Percentiles rank a stretch among this genome's conserved stretches.
phyloP scores from a whole-genome alignment of 1,140 invertebrate species.

The Leguminivora glycinivorella region DNA sequence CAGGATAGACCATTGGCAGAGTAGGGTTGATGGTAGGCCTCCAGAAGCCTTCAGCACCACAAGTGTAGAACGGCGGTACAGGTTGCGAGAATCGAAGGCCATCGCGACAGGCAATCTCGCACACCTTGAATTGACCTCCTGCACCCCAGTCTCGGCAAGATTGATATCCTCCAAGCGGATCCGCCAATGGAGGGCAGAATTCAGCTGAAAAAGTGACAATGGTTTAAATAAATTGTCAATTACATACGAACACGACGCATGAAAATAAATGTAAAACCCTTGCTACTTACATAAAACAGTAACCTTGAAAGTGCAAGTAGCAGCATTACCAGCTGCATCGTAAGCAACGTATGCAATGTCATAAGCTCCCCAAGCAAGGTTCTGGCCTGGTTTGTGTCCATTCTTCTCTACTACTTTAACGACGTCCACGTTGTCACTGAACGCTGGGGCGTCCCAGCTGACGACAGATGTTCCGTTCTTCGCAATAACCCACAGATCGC shows the following conservation, averaged over 20 bases:
- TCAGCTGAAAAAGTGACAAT: conserved; percentile 81
- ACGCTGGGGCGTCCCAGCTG: conserved; percentile 96
- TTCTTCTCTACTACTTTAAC: conserved; percentile 90
- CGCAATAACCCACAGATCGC: conserved; percentile 95
- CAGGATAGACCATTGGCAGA: conserved; percentile 91
- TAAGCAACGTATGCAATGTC: conserved; percentile 96
- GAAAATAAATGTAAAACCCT: not conserved
- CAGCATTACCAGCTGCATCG: conserved; percentile 94
- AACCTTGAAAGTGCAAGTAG: conserved; percentile 95
- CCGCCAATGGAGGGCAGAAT: conserved; percentile 91
- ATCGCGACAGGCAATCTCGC: conserved; percentile 92
- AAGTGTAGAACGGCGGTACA: conserved; percentile 97
- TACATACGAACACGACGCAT: conserved; percentile 15
- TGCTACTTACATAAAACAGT: conserved; percentile 89
- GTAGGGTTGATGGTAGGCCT: conserved; percentile 89
- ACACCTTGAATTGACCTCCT: conserved; percentile 96
- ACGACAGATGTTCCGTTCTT: conserved; percentile 95
- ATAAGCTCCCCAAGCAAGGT: conserved; percentile 94
- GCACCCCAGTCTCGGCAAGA: conserved; percentile 97
- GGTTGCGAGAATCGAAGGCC: conserved; percentile 93
- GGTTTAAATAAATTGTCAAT: not conserved
- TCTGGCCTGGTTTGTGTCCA: conserved; percentile 93
- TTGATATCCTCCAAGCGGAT: conserved; percentile 94
- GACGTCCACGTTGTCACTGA: conserved; percentile 92
- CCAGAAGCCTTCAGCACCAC: conserved; percentile 98